These are phyloP conservation scores for Sciaenops ocellatus DNA, from an alignment of 2,797 vertebrate genomes.

Conservation along the genomic window DNA sequence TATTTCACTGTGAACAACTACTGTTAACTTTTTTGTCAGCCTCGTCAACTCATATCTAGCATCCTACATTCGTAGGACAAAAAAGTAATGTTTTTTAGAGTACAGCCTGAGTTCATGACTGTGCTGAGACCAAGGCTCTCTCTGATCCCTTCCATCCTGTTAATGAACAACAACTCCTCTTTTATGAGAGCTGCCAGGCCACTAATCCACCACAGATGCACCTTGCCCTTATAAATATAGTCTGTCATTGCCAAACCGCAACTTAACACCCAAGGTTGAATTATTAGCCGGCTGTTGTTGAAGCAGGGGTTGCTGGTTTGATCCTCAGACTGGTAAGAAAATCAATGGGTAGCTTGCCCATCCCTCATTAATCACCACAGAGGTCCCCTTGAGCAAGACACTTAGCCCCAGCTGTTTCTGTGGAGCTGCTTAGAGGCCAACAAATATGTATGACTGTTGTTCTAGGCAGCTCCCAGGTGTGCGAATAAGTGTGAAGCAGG, in stretches of 20 bases:
- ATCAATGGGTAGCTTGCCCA: constrained; percentile 16
- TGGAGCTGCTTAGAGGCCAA: constrained; percentile 13
- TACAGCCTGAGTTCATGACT: background rate
- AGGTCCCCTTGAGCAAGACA: constrained; percentile 36
- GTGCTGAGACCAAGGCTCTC: constrained; percentile 16
- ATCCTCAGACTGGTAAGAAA: constrained; percentile 21
- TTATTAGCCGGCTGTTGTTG: constrained; percentile 19
- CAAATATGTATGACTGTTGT: background rate
- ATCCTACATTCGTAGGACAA: background rate
- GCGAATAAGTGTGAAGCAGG: constrained; percentile 17
- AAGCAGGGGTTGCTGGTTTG: constrained; percentile 25
- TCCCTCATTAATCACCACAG: constrained; percentile 23
- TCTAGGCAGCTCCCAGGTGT: constrained; percentile 41
- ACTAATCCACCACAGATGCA: constrained; percentile 64
- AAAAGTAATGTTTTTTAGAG: background rate
- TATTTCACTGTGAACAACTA: background rate
- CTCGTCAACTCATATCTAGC: background rate
- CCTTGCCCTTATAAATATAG: constrained; percentile 49
- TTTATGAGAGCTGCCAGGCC: constrained; percentile 53
- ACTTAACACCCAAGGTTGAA: constrained; percentile 23
- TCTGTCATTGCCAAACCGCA: constrained; percentile 35
- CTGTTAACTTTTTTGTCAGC: background rate
- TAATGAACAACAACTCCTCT: constrained; percentile 52
- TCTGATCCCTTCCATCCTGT: constrained; percentile 35
- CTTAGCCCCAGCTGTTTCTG: constrained; percentile 21